Evolutionary conservation across 1,140 invertebrate species (phyloP), one percentile per base, ranked within the genome.

Genomic region (Battus philenor): DNA sequence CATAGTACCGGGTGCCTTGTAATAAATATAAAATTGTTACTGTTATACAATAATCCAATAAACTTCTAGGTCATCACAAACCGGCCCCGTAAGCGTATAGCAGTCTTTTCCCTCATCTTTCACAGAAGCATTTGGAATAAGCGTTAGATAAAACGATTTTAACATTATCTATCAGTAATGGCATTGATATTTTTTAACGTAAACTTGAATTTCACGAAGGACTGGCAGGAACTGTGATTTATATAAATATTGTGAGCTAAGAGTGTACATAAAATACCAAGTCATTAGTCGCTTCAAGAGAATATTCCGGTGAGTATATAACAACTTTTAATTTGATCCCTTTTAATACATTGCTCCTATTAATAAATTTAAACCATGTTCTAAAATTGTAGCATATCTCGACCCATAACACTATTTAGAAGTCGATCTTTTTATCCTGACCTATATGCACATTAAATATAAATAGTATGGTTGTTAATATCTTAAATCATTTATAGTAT

Each of bases 241-340:
- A 12, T 16, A 17, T 22, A 33, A 46, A 15, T 10, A 44, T 36
- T 38, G 50, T 50, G 54, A 17, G 27, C 27, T 48, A 32, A 60
- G 60, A 60, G 66, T 81, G 76, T 76, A 71, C 38, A 76, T 72
- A 66, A 79, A 81, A 72, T 74, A 72, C 47, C 73, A 76, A 70
- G 79, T 81, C 80, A 84, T 84, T 84, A 84, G 80, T 81, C 80
- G 77, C 43, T 56, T 84, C 71, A 84, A 78, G 74, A 84, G 71
- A 81, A 80, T 84, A 63, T 84, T 84, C 58, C 60, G 80, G 80
- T 84, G 67, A 84, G 80, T 81, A 45, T 44, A 38, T 13, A 22
- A 39, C 11, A 16, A 11, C n/a, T n/a, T n/a, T n/a, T n/a, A n/a
- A n/a, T n/a, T n/a, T n/a, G n/a, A n/a, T n/a, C n/a, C n/a, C 16